These are phyloP conservation scores for Blastobasis adustella DNA, from an alignment of 2,888 invertebrate genomes.

Conservation along the genomic window DNA sequence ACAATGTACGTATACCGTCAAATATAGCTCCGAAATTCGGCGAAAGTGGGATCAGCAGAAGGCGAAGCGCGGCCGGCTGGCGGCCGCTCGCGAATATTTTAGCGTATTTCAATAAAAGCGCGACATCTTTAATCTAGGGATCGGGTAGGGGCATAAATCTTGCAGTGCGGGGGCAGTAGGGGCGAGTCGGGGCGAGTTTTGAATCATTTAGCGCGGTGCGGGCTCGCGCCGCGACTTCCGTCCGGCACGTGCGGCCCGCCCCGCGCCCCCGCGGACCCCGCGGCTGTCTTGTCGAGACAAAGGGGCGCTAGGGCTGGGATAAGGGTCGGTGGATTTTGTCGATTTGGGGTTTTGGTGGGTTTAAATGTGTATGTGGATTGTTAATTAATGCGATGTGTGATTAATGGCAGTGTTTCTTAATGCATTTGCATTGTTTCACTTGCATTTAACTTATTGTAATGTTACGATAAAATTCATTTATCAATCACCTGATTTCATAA, in stretches of 20 bases:
- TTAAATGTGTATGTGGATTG: no score
- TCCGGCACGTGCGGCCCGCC: constrained; percentile 63
- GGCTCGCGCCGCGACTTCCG: constrained; percentile 64
- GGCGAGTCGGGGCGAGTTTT: constrained; percentile 45
- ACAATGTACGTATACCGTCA: no score
- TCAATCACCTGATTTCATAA: no score
- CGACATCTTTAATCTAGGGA: constrained; percentile 74
- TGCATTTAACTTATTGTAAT: no score
- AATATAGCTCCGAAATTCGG: background rate
- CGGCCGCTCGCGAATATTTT: constrained; percentile 33
- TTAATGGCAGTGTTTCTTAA: no score
- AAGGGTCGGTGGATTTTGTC: constrained; percentile 11
- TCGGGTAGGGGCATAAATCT: constrained; percentile 72
- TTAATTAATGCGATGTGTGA: no score
- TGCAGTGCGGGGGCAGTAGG: constrained; percentile 54
- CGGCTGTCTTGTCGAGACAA: constrained; percentile 75
- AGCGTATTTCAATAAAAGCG: constrained; percentile 71
- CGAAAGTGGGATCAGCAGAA: constrained; percentile 5
- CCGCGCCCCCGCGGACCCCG: constrained; percentile 29
- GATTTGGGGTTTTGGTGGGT: no score
- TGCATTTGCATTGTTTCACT: no score
- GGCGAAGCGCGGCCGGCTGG: background rate
- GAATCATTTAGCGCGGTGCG: constrained; percentile 72
- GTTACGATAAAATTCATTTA: no score
- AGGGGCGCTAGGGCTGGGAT: constrained; percentile 56